Evolutionary conservation across 92 coral and sea anemone genomes (phyloP).

Genomic region (Porites divaricata): DNA sequence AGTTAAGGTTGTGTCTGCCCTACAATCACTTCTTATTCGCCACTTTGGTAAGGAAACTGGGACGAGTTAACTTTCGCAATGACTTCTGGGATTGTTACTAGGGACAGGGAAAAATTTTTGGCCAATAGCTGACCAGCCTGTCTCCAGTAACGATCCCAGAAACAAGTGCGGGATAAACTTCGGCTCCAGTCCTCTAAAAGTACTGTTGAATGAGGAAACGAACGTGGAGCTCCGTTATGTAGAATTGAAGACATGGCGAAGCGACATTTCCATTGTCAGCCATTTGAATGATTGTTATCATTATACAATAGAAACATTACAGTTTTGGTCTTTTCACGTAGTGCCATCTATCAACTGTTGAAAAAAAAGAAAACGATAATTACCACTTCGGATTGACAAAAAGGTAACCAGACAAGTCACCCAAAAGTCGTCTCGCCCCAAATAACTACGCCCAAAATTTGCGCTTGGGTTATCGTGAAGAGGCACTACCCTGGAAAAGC

Average conservation of each 20-base stretch:
- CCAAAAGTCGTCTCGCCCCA: too few relatives aligned
- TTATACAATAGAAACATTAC: background rate
- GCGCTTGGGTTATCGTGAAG: too few relatives aligned
- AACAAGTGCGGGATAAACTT: background rate
- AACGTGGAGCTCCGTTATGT: background rate
- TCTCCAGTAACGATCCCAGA: background rate
- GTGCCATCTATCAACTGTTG: slow-evolving; percentile 86
- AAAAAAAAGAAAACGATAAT: slow-evolving; percentile 7
- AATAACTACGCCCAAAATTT: too few relatives aligned
- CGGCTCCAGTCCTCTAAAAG: background rate
- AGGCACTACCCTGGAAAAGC: too few relatives aligned
- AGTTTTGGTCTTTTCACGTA: slow-evolving; percentile 69
- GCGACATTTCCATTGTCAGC: background rate
- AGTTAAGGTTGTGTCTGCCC: too few relatives aligned
- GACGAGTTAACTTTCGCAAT: too few relatives aligned
- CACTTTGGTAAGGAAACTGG: too few relatives aligned
- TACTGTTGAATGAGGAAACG: background rate
- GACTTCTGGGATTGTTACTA: too few relatives aligned
- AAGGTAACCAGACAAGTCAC: background rate
- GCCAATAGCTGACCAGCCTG: too few relatives aligned
- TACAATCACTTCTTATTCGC: too few relatives aligned
- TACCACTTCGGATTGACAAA: background rate
- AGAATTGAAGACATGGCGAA: background rate
- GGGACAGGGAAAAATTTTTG: too few relatives aligned
- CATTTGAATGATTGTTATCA: background rate